A percentile compares a stretch with the other conserved stretches of the same genome.
Evolutionary conservation across 2,888 invertebrate species (phyloP).

Genomic region (Germaria angustata): DNA sequence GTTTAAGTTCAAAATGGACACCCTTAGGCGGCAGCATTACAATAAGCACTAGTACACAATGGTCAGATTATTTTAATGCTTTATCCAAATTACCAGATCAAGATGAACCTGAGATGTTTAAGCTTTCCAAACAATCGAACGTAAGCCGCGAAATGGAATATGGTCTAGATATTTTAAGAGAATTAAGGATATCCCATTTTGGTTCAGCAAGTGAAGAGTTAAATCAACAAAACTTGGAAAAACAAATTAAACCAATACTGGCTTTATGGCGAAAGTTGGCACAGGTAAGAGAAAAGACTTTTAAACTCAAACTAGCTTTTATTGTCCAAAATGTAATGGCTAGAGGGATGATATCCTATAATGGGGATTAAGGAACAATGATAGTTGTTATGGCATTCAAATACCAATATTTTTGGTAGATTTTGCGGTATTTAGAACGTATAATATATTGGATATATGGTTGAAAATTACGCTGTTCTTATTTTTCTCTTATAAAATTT

Average conservation of each 20-base stretch:
- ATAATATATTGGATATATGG: no score
- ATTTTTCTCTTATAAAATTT: no score
- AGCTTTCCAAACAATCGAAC: conserved; percentile 77
- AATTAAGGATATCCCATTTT: conserved; percentile 73
- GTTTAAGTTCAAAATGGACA: conserved; percentile 83
- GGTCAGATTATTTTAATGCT: conserved; percentile 77
- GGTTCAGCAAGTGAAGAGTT: conserved; percentile 55
- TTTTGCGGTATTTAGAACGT: no score
- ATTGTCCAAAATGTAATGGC: no score
- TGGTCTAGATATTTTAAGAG: conserved; percentile 75
- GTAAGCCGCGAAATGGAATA: conserved; percentile 75
- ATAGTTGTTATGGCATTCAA: no score
- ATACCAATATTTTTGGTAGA: no score
- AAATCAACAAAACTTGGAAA: conserved; percentile 80
- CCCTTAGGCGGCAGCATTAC: conserved; percentile 81
- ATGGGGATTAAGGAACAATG: no score
- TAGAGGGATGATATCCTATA: no score
- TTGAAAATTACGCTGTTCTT: no score
- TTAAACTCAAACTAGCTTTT: no score
- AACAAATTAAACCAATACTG: conserved; percentile 85
- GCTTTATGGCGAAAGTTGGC: conserved; percentile 91
- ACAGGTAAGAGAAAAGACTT: conserved; percentile 75
- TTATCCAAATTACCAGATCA: conserved; percentile 76
- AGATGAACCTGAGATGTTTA: conserved; percentile 77
- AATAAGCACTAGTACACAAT: conserved; percentile 76